Evolutionary conservation across 2,797 vertebrate species (phyloP).

Genomic region (Characodon lateralis): DNA sequence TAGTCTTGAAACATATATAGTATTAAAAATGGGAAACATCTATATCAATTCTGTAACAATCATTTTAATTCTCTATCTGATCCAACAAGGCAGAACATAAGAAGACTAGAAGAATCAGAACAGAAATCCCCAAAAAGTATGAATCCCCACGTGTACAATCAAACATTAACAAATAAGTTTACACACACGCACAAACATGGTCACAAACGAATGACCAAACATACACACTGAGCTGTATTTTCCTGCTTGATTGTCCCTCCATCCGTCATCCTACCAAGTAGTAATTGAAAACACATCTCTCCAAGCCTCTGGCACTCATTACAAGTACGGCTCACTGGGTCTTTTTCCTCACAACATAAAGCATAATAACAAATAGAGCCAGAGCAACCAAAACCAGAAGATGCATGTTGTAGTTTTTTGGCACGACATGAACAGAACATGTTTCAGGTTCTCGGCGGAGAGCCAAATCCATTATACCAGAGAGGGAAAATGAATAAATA

Average conservation of each 20-base stretch:
- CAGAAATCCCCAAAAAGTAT: not conserved
- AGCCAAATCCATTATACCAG: conserved; percentile 71
- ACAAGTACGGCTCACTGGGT: conserved; percentile 70
- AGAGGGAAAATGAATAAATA: conserved; percentile 68
- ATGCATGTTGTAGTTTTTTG: conserved; percentile 70
- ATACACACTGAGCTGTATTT: conserved; percentile 54
- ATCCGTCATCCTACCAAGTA: conserved; percentile 75
- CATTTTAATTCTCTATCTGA: not conserved
- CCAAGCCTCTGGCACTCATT: conserved; percentile 69
- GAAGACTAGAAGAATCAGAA: not conserved
- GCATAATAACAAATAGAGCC: conserved; percentile 73
- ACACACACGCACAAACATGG: not conserved
- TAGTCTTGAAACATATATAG: not conserved
- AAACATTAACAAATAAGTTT: not conserved
- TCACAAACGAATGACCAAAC: conserved; percentile 15
- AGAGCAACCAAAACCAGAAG: conserved; percentile 58
- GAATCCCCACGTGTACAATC: not conserved
- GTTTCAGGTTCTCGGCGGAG: conserved; percentile 63
- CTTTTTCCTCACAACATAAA: conserved; percentile 72
- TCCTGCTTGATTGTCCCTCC: conserved; percentile 74
- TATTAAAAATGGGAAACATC: not conserved
- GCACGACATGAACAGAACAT: conserved; percentile 70
- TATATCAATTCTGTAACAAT: not conserved
- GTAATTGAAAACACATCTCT: conserved; percentile 81
- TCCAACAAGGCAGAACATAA: not conserved